Evolutionary conservation across 1,140 invertebrate species (phyloP), one percentile per base, ranked within the genome.

Genomic region (Kradibia gibbosae): DNA sequence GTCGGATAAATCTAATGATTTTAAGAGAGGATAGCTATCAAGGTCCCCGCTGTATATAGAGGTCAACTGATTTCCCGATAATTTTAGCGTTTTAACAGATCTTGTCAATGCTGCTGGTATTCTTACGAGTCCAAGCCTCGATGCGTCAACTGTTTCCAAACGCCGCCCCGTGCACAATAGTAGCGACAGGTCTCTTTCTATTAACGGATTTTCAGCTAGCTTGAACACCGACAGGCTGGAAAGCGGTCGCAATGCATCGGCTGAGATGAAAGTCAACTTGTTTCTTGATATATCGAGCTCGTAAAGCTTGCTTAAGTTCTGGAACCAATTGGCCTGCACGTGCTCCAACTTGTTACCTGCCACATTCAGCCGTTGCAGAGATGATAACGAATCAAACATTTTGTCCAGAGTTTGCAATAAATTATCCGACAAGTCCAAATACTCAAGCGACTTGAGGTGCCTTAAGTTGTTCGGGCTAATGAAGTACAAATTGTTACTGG

Each of bases 21-120:
- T 95, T 15, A 98, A 88, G 25, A 97, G 89, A 0, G 97, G 97
- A 88, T 98, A 98, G 83, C 96, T 97, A 86, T 97, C 96, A 78
- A 99, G 92, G 85, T 98, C 96, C n/a, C 96, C 96, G 84, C 96
- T 94, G 57, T 94, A 93, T 25, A 98, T 94, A 0, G 93, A 91
- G 72, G 92, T 93, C 62, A 97, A 93, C 83, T 92, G 93, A 87
- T 98, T 98, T 22, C 95, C 94, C 1, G 95, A 93, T 0, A 98
- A 89, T 42, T 95, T 93, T 31, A 98, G 91, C 80, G 95, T 95
- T 34, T 95, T 91, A 25, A 98, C 95, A 1, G 96, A 97, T 87
- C 95, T 94, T 11, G 97, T 97, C 71, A 98, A 92, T 60, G 95
- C 94, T 71, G 95, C 94, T 1, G 97, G 97, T 31, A 98, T 94